Conservation (phyloP, 2,888 invertebrate genomes). For the Eupithecia pulchellata region DNA sequence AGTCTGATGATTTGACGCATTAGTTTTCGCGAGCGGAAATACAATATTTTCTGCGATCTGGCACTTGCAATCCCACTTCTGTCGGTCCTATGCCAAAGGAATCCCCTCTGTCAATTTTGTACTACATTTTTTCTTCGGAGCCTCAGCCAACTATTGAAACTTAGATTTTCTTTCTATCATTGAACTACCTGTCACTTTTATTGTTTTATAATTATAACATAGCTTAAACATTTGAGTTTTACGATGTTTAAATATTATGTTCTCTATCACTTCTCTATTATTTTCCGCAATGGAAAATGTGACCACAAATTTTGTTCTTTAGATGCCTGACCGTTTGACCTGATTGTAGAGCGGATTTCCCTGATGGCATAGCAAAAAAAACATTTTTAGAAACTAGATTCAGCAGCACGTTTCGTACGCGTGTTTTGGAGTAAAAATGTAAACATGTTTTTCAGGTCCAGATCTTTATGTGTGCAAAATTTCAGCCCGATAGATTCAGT, state of each 20-base stretch:
- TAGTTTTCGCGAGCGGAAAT: too few relatives aligned
- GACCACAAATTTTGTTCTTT: neutral
- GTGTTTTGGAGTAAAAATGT: too few relatives aligned
- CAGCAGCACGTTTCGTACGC: too few relatives aligned
- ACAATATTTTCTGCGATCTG: too few relatives aligned
- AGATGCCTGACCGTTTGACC: neutral
- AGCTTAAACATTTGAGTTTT: conserved; percentile 8
- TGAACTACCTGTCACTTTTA: conserved; percentile 75
- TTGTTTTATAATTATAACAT: conserved; percentile 40
- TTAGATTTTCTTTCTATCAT: conserved; percentile 36
- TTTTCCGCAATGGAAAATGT: neutral
- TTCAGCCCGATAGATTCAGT: too few relatives aligned
- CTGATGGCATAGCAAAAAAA: neutral
- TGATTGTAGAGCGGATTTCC: neutral
- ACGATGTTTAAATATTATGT: neutral
- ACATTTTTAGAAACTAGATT: too few relatives aligned
- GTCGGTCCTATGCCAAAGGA: neutral
- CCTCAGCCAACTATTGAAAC: conserved; percentile 5
- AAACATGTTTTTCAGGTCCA: too few relatives aligned
- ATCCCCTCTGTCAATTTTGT: neutral
- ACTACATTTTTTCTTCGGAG: neutral
- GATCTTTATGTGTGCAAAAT: too few relatives aligned
- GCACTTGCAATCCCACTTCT: too few relatives aligned
- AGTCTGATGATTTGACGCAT: too few relatives aligned
- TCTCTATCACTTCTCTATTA: neutral